Evolutionary conservation across 2,888 invertebrate species (phyloP), one percentile per base, ranked within the genome.

Genomic region (Sympetrum striolatum): DNA sequence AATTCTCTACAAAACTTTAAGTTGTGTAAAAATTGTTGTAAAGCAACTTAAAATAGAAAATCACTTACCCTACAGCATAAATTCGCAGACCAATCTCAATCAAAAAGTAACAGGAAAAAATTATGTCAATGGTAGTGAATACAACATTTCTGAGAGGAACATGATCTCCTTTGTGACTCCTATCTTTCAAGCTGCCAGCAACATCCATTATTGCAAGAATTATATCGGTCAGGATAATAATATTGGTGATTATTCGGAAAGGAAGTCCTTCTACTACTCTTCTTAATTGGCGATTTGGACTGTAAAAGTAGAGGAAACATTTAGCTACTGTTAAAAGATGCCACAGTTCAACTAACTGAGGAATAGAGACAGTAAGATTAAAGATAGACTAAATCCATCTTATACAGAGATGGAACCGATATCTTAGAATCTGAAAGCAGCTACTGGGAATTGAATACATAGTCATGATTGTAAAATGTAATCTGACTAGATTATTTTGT

Each of bases 31-130:
- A 0, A 31, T 25, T 5, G 3, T 73, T 31, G 10, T 14, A 31
- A 2, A 73, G 73, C 25, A 25, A 73, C 22, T 31, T 25, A 37
- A 15, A 22, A n/a, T 80, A 22, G 22, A 35, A 37, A 37, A 18
- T 80, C 22, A 90, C 93, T 92, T 92, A 94, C 94, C 93, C 93
- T 91, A 93, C 92, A 64, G 93, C 94, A 92, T 94, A 93, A 53
- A 94, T 93, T 90, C 94, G 92, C 1, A 94, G 92, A 64, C 91
- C 91, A 58, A 94, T 93, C 92, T 94, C 94, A 6, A 94, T 91
- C 80, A 94, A 92, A 92, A 94, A 94, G 91, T 93, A 93, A 18
- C 92, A 92, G 58, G 94, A 93, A 91, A 94, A 93, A 91, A 93
- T 92, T 81, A 94, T 93, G 48, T 94, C 93, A 31, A 93, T 91